Evolutionary conservation across 2,797 vertebrate species (phyloP).

Genomic region (Fratercula arctica): DNA sequence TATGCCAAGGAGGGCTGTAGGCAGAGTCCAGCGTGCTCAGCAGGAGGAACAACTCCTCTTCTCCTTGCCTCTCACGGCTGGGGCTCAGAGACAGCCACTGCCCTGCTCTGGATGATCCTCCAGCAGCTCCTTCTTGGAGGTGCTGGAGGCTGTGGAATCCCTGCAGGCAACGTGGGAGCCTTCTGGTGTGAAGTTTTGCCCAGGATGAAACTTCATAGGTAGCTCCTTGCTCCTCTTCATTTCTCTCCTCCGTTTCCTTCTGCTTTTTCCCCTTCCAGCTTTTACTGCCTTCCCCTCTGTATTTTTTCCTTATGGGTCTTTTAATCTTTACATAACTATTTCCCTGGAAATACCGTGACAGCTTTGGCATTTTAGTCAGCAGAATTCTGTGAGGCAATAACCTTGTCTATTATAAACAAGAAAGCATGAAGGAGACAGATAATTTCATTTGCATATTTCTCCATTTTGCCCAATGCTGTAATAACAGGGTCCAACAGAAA

Average conservation of each 20-base stretch:
- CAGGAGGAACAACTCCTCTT: background rate
- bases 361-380: slow-evolving; percentile 45
- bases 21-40: background rate
- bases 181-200: background rate
- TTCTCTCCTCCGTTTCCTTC: background rate
- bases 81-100: background rate
- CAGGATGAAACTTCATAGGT: background rate
- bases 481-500: background rate
- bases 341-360: slow-evolving; percentile 15
- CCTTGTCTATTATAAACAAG: background rate
- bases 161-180: background rate
- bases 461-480: background rate
- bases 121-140: background rate
- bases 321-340: background rate
- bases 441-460: background rate
- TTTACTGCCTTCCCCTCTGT: background rate
- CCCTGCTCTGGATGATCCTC: fast-evolving
- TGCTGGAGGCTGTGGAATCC: background rate
- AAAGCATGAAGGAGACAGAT: background rate
- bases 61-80: fast-evolving
- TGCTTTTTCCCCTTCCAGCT: background rate
- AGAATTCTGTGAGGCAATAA: slow-evolving; percentile 37
- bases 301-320: background rate
- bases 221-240: background rate
- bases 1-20: background rate